phyloP scores from a whole-genome alignment of 53 echinoderm and acorn worm species.

The Crossaster papposus region DNA sequence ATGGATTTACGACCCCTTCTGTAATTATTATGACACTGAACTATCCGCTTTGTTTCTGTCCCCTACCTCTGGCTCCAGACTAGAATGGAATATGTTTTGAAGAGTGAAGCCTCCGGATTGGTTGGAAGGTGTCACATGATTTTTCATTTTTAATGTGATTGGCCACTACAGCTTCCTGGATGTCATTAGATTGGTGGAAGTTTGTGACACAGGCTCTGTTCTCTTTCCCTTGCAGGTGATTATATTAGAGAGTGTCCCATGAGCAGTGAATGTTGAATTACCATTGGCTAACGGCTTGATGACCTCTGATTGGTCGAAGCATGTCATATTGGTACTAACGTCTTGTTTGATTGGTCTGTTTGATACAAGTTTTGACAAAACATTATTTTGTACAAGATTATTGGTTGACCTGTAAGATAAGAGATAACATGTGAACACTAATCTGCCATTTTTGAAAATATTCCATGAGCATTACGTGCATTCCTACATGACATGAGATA shows the following conservation, averaged over 20 bases:
- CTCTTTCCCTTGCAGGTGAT: neutral
- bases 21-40: slow-evolving; percentile 56
- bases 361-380: neutral
- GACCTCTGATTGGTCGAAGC: too few species aligned
- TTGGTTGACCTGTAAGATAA: too few species aligned
- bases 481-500: too few species aligned
- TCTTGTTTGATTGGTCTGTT: neutral
- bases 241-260: too few species aligned
- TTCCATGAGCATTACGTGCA: too few species aligned
- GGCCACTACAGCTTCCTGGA: too few species aligned
- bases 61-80: neutral
- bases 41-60: neutral
- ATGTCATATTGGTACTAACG: too few species aligned
- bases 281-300: too few species aligned
- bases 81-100: neutral
- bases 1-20: slow-evolving; percentile 21
- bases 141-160: neutral
- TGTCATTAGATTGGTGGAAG: neutral
- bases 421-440: neutral
- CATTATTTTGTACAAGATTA: neutral
- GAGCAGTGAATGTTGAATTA: too few species aligned
- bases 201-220: neutral
- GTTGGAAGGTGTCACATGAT: neutral
- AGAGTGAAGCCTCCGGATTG: neutral
- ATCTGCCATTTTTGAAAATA: neutral